phyloP scores from a whole-genome alignment of 1,140 invertebrate genomes.

The Scaptodrosophila lebanonensis region DNA sequence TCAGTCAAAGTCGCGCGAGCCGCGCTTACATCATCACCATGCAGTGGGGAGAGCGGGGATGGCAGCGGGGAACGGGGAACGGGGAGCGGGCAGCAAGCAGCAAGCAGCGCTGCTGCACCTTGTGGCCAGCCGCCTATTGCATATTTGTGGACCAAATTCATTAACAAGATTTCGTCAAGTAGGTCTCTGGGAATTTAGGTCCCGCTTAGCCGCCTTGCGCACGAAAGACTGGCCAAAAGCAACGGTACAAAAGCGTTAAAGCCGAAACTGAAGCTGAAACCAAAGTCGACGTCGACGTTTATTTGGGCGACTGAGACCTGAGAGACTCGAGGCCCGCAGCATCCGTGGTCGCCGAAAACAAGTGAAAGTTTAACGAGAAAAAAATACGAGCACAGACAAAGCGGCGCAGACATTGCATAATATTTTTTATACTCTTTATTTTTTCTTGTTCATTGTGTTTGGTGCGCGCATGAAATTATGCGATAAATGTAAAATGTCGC shows the following conservation, averaged over 20 bases:
- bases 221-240: constrained; percentile 8
- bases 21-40: constrained; percentile 20
- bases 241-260: constrained; percentile 36
- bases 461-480: background rate
- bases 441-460: constrained; percentile 8
- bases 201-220: constrained; percentile 23
- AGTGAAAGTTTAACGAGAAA: constrained; percentile 63
- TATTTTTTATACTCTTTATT: constrained; percentile 1
- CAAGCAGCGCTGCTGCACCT: constrained; percentile 40
- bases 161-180: constrained; percentile 71
- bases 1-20: constrained; percentile 1
- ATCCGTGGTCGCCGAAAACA: constrained; percentile 38
- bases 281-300: constrained; percentile 1
- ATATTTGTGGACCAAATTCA: constrained; percentile 66
- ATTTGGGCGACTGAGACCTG: background rate
- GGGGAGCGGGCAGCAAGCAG: constrained; percentile 35
- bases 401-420: constrained; percentile 41
- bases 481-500: constrained; percentile 1
- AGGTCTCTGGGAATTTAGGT: constrained; percentile 47
- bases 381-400: constrained; percentile 32
- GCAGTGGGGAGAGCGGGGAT: constrained; percentile 23
- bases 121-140: constrained; percentile 33
- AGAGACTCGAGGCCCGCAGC: constrained; percentile 25
- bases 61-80: constrained; percentile 24
- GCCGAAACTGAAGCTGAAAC: constrained; percentile 13